These are phyloP conservation scores for Fopius arisanus DNA, from an alignment of 1,140 invertebrate species.

Conservation along the genomic window DNA sequence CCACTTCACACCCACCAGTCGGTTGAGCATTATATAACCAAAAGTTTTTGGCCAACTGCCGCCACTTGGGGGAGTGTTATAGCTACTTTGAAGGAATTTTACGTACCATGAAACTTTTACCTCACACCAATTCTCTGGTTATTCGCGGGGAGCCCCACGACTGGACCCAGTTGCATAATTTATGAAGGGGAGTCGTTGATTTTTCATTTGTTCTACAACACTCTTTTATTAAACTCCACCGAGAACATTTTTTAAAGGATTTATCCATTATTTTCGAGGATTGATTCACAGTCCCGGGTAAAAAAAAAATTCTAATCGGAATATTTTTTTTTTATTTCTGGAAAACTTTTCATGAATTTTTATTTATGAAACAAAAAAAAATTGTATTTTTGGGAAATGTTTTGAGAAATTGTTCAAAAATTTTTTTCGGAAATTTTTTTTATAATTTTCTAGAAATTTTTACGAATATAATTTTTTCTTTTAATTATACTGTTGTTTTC, in stretches of 20 bases:
- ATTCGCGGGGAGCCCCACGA: neutral
- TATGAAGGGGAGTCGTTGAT: constrained; percentile 27
- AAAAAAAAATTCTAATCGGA: no score
- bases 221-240: neutral
- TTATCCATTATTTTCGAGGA: constrained; percentile 3
- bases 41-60: constrained; percentile 20
- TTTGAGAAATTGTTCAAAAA: no score
- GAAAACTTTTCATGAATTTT: no score
- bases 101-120: constrained; percentile 18
- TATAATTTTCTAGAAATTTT: no score
- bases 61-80: neutral
- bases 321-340: no score
- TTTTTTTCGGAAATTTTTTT: no score
- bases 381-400: no score
- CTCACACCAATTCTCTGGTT: constrained; percentile 11
- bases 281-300: no score
- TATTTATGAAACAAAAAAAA: no score
- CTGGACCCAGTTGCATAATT: constrained; percentile 35
- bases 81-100: constrained; percentile 15
- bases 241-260: neutral
- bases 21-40: constrained; percentile 10
- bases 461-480: no score
- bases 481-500: no score
- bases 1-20: neutral
- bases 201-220: constrained; percentile 29